Conservation (phyloP, 2,888 invertebrate species). For the Platerodrilus igneus region DNA sequence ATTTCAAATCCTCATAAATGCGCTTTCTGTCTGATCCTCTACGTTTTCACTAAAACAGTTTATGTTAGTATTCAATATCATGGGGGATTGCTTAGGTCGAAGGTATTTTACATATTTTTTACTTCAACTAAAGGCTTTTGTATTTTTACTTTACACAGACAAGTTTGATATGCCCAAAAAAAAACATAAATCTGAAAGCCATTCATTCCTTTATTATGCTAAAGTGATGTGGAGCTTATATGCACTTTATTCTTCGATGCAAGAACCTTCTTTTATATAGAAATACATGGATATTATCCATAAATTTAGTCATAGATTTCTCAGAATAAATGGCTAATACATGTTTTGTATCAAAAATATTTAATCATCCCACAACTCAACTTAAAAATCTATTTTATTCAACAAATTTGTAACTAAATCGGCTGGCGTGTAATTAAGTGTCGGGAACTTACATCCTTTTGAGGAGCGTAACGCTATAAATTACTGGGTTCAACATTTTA, state of each 20-base stretch:
- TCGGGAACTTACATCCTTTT: conserved; percentile 42
- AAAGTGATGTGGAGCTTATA: conserved; percentile 45
- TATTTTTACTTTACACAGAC: conserved; percentile 38
- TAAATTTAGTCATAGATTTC: conserved; percentile 23
- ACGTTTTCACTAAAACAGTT: too few relatives aligned
- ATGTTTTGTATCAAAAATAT: conserved; percentile 23
- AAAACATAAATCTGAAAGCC: conserved; percentile 48
- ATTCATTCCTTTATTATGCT: conserved; percentile 47
- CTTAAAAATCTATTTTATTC: conserved; percentile 35
- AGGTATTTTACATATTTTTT: conserved; percentile 23
- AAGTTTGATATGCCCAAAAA: conserved; percentile 45
- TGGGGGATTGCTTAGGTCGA: too few relatives aligned
- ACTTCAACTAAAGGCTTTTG: conserved; percentile 34
- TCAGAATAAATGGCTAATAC: conserved; percentile 22
- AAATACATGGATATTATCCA: too few relatives aligned
- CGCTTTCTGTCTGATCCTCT: too few relatives aligned
- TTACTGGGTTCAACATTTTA: conserved; percentile 34
- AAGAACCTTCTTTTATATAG: conserved; percentile 24
- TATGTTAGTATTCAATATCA: too few relatives aligned
- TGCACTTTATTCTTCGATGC: conserved; percentile 34
- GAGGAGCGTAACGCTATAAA: conserved; percentile 44
- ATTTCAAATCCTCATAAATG: too few relatives aligned
- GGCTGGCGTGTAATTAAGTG: conserved; percentile 48
- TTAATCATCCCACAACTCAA: conserved; percentile 22
- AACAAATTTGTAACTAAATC: conserved; percentile 43